Conservation (phyloP, 35 echinoderm and acorn worm species). For the Antedon bifida region DNA sequence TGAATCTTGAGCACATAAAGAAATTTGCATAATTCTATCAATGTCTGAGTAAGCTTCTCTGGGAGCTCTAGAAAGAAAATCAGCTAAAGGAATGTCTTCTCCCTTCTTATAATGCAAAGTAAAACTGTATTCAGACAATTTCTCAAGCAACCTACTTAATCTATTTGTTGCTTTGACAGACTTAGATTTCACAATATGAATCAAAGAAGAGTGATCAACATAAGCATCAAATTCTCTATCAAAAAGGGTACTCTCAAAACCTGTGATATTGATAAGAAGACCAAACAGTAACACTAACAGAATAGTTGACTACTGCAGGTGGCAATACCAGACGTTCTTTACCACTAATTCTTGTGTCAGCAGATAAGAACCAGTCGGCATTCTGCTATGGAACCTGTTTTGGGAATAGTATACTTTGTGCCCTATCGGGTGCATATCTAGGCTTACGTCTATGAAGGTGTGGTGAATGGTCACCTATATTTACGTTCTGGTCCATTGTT, state of each 20-base stretch:
- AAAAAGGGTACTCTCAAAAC: background rate
- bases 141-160: background rate
- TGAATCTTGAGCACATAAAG: background rate
- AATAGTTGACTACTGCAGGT: conserved; percentile 11
- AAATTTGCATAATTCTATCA: background rate
- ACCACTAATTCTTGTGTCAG: conserved; percentile 21
- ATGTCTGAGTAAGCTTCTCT: background rate
- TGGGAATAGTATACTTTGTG: too few species aligned
- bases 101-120: background rate
- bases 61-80: background rate
- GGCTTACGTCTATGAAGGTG: too few species aligned
- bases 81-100: background rate
- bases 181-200: background rate
- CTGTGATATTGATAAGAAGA: background rate
- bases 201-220: background rate
- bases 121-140: background rate
- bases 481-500: too few species aligned
- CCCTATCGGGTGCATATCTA: too few species aligned
- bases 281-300: conserved; percentile 26
- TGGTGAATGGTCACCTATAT: too few species aligned
- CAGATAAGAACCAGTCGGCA: conserved; percentile 33
- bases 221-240: background rate
- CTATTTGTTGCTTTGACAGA: background rate
- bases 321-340: conserved; percentile 21
- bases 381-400: too few species aligned